Evolutionary conservation across 2,113 vertebrate genomes (phyloP).

Genomic region (Podarcis muralis): DNA sequence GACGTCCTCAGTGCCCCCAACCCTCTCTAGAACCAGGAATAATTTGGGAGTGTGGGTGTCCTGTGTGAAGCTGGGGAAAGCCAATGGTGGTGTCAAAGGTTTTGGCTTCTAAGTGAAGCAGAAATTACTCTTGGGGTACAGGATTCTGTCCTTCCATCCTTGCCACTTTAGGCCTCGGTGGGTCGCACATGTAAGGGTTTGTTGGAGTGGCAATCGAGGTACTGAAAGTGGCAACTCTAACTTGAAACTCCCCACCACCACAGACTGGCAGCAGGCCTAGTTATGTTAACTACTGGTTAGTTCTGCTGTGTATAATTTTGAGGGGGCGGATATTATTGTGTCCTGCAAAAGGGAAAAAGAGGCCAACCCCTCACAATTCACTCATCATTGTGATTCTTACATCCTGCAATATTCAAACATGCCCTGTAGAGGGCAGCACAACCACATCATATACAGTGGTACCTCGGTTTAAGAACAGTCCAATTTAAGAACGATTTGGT

Average conservation of each 20-base stretch:
- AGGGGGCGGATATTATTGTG: background rate
- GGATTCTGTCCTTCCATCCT: background rate
- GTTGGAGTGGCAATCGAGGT: background rate
- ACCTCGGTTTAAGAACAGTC: too few relatives aligned
- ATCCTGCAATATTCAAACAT: background rate
- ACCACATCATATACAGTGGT: too few relatives aligned
- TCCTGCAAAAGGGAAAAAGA: background rate
- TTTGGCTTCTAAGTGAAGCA: background rate
- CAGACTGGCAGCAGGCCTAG: background rate
- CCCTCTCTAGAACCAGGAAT: too few relatives aligned
- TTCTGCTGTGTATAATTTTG: background rate
- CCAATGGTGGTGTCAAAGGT: background rate
- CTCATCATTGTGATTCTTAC: background rate
- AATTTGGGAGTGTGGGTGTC: background rate
- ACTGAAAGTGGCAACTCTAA: background rate
- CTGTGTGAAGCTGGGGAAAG: background rate
- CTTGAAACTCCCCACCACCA: too few relatives aligned
- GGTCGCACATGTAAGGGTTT: background rate
- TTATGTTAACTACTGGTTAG: background rate
- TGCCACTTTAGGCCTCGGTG: too few relatives aligned
- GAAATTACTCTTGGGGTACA: background rate
- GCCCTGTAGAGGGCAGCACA: slow-evolving; percentile 13
- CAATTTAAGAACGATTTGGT: too few relatives aligned
- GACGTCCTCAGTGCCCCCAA: too few relatives aligned
- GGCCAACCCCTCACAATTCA: too few relatives aligned